Base-by-base conservation (phyloP, 2,888 invertebrate species). In the Orthonychiurus folsomi region DNA sequence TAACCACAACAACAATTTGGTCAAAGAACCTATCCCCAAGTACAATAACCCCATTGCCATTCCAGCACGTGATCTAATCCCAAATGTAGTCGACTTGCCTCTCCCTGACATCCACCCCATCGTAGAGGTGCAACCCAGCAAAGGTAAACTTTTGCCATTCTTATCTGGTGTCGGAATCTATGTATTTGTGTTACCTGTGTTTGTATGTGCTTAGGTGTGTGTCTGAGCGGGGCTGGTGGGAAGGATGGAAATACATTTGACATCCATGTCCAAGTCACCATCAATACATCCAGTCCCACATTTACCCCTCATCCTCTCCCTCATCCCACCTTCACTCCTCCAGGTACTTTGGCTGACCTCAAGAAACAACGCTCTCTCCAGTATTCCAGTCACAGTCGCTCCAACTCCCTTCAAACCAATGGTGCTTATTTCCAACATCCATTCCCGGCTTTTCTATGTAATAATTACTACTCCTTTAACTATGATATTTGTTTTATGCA, bases 321-420 rank as follows among this genome's bases (percentile, higher is more conserved):
- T 48, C 63, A 60, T 59, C 56, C 66, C n/a, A 56, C 62, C 48
- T 68, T 66, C 61, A 66, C 72, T 23, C 67, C 69, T 47, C 73
- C 74, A 74, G 85, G 87, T 73, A 93, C 93, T 59, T 82, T 95
- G 73, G 88, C 93, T 60, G 93, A 94, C 79, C 81, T 94, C 77
- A 95, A 95, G 80, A 93, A 93, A 78, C 92, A 93, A 76, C 83
- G 94, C 69, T 85, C 90, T 67, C 88, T 72, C 59, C 66, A 68
- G 61, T 65, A 70, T 66, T 37, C 63, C 61, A 63, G 59, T 59
- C 37, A 60, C 56, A 61, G 57, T 56, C 58, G 54, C 53, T 21
- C 52, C 15, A 50, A 60, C 48, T 48, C 62, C 3, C 53, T 62
- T 15, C 59, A 60, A 50, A 25, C 62, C 23, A 62, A 65, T 65